These are phyloP conservation scores for Cryptocheilus praepositus DNA, from an alignment of 2,888 invertebrate genomes.

Conservation along the genomic window DNA sequence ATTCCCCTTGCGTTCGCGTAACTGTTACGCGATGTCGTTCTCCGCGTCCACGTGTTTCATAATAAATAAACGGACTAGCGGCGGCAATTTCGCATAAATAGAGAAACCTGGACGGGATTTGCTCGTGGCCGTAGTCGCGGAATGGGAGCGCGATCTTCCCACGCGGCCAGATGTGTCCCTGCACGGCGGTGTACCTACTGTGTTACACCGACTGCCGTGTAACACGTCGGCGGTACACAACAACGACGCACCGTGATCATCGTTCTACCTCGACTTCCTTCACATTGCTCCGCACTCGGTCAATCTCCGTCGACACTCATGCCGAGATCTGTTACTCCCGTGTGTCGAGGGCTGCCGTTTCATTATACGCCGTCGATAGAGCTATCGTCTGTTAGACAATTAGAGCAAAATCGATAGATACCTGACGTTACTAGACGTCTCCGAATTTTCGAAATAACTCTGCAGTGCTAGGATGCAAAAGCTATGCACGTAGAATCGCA, in stretches of 20 bases:
- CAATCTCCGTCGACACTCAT: not conserved
- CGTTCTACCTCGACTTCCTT: constrained; percentile 5
- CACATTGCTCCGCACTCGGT: not conserved
- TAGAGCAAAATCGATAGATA: not conserved
- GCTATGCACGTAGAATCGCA: too few relatives aligned
- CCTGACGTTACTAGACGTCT: too few relatives aligned
- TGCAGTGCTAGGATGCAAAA: too few relatives aligned
- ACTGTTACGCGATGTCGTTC: not conserved
- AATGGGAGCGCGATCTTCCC: constrained; percentile 71
- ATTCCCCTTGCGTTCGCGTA: constrained; percentile 16
- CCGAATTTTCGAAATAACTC: not conserved
- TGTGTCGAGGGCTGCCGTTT: too few relatives aligned
- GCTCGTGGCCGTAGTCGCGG: constrained; percentile 30
- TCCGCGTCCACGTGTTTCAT: constrained; percentile 17
- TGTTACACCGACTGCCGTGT: constrained; percentile 33
- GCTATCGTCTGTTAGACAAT: not conserved
- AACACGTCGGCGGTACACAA: constrained; percentile 20
- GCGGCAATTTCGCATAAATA: constrained; percentile 49
- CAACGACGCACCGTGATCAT: constrained; percentile 4
- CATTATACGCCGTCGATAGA: too few relatives aligned
- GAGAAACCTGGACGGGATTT: constrained; percentile 38
- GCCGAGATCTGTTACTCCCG: not conserved
- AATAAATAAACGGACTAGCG: constrained; percentile 31
- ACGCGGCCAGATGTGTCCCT: constrained; percentile 63
- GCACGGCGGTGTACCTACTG: constrained; percentile 30